These are phyloP conservation scores for Asteroscopus sphinx DNA, from an alignment of 2,888 invertebrate species.

Conservation along the genomic window DNA sequence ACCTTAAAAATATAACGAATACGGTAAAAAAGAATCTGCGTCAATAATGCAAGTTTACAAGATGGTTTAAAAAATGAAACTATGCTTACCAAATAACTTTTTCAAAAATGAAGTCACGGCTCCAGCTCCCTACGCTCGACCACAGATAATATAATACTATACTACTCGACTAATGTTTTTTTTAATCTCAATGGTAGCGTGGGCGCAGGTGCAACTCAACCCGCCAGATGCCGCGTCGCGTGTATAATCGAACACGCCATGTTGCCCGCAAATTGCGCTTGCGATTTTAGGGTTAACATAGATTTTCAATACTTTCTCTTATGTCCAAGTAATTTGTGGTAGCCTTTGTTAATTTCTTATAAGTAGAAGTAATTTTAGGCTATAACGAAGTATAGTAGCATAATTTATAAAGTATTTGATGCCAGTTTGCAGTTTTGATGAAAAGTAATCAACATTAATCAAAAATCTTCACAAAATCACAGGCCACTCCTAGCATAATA, in stretches of 20 bases:
- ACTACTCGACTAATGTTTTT: conserved; percentile 55
- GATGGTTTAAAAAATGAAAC: not conserved
- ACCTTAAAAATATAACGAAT: too few relatives aligned
- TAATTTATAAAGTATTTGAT: not conserved
- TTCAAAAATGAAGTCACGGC: conserved; percentile 13
- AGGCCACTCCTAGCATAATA: too few relatives aligned
- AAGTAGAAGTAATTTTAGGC: not conserved
- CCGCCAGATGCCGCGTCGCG: conserved; percentile 60
- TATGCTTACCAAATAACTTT: not conserved
- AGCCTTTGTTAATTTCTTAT: conserved; percentile 8
- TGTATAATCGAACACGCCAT: conserved; percentile 61
- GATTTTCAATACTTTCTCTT: conserved; percentile 36
- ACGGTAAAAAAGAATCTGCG: too few relatives aligned
- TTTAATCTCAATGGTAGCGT: conserved; percentile 53
- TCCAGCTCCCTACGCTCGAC: conserved; percentile 34
- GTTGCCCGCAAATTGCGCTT: conserved; percentile 56
- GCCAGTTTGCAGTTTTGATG: too few relatives aligned
- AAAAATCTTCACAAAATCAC: too few relatives aligned
- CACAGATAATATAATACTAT: too few relatives aligned
- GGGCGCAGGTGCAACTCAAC: conserved; percentile 56
- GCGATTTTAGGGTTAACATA: conserved; percentile 58
- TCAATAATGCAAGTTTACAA: too few relatives aligned
- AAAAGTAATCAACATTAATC: too few relatives aligned
- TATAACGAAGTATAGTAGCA: not conserved
- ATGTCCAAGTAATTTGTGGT: conserved; percentile 26